Base-by-base conservation (phyloP, 92 coral and sea anemone species). In the Palythoa heliodiscus region DNA sequence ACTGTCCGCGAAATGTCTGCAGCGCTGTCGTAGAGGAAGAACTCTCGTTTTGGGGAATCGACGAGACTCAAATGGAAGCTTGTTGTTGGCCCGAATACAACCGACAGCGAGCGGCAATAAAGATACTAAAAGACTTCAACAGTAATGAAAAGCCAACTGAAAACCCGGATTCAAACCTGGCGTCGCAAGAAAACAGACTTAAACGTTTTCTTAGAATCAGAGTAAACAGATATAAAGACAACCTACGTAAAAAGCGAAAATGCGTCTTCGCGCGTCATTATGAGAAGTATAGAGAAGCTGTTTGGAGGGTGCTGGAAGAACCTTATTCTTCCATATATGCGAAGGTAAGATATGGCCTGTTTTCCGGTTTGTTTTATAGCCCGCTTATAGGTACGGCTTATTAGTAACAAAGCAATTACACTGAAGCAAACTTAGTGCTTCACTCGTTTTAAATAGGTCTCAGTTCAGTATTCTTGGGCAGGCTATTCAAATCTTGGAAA, bases 81-180 rank as follows among this genome's bases (percentile, higher is more conserved):
- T 93, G 96, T 43, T 93, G 96, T 53, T 93, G 96, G 96, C 92
- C 96, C 19, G 93, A 93, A 52, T 93, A 91, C 75, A 92, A 92
- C 57, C 92, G 93, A 3, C 96, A 93, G 80, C 87, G 93, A 47
- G 91, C 91, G 68, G 86, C 93, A 39, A 92, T 91, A 58, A 92
- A 91, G 60, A 89, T 84, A 52, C 39, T 90, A 48, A 86, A 90
- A n/a, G 90, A 88, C 6, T 90, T 93, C 25, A 87, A 91, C 81
- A 72, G 57, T 61, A 83, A 87, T 19, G 84, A 75, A 81, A 64
- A 83, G 17, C 53, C 91, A 9, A 78, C 86, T 71, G 90, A 77
- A 5, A 92, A 81, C n/a, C 78, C 77, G 5, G 73, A 78, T 19
- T 67, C 90, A 37, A 90, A 91, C 35, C 73, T 1, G 35, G 35